Base-by-base conservation (phyloP, 64 coral and sea anemone genomes). In the Pachyseris speciosa region DNA sequence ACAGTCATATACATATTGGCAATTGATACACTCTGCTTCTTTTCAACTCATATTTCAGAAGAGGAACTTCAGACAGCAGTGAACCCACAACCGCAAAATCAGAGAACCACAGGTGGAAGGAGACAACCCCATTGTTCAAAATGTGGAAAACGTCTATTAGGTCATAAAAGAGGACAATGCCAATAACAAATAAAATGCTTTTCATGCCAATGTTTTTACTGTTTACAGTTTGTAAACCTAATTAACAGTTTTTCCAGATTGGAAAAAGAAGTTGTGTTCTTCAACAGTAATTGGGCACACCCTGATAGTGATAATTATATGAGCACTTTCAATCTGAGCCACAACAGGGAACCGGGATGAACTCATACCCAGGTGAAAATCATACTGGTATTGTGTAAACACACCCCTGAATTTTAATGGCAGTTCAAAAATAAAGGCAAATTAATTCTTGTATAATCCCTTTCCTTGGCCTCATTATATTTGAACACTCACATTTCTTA, bases 51-150 rank as follows among this genome's bases (percentile, higher is more conserved):
- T 38, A 1, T 69, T 37, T 69, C 33, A 69, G 67, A 69, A 27
- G 67, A 69, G 67, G 67, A 69, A 33, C 67, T 69, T 38, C 32
- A 69, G 32, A 38, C 67, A 69, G 32, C 28, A 37, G 33, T 37
- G 67, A 37, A 39, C 51, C 8, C 51, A 55, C 51, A 55, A 55
- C 51, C 51, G 16, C 2, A 9, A 15, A 19, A 55, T 55, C 8
- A 9, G 33, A 69, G 67, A 31, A 37, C 67, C 15, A 31, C 31
- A 31, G 38, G 67, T 69, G 67, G 30, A 13, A 37, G 67, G 29
- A 69, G 32, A 69, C 67, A 31, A 13, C 34, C 34, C 34, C 67
- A 69, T 31, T 69, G 67, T 69, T 69, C 67, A 69, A 69, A 69
- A 39, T 69, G 67, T 69, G 67, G 67, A 30, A 65, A 65, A 65